These are phyloP conservation scores for Penaeus indicus DNA, from an alignment of 1,140 invertebrate genomes.

Conservation along the genomic window DNA sequence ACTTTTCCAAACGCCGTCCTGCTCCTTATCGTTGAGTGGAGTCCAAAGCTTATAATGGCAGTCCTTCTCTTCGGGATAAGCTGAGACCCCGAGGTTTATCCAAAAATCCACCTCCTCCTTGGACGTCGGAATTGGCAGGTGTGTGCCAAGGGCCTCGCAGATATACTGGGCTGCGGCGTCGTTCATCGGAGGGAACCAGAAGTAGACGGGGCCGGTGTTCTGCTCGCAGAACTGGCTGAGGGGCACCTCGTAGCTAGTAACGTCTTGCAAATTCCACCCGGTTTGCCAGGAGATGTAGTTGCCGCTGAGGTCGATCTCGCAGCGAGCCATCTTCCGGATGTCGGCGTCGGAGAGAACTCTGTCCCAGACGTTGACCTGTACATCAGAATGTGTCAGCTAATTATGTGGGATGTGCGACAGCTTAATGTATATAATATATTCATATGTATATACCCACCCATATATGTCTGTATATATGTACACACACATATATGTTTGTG, in stretches of 20 bases:
- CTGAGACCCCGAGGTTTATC: neutral
- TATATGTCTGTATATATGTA: no score
- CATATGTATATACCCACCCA: no score
- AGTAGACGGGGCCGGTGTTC: neutral
- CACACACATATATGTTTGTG: no score
- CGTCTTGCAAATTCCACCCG: conserved; percentile 32
- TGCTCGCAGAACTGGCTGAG: conserved; percentile 23
- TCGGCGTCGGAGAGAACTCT: conserved; percentile 11
- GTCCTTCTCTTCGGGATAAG: neutral
- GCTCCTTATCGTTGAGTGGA: conserved; percentile 1
- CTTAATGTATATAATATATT: no score
- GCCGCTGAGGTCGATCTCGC: conserved; percentile 33
- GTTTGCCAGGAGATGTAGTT: conserved; percentile 47
- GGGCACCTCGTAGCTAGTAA: conserved; percentile 24
- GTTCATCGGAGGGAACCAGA: conserved; percentile 33
- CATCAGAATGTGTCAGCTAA: no score
- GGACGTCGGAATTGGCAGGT: neutral
- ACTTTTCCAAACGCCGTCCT: conserved; percentile 21
- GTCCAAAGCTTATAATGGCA: neutral
- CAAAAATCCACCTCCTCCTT: neutral
- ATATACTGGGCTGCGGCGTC: conserved; percentile 23
- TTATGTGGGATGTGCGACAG: no score
- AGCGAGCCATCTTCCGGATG: conserved; percentile 1
- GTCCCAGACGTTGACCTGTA: conserved; percentile 52
- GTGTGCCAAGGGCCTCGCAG: conserved; percentile 31